Evolutionary conservation across 53 echinoderm and acorn worm species (phyloP).

Genomic region (Antedon mediterranea): DNA sequence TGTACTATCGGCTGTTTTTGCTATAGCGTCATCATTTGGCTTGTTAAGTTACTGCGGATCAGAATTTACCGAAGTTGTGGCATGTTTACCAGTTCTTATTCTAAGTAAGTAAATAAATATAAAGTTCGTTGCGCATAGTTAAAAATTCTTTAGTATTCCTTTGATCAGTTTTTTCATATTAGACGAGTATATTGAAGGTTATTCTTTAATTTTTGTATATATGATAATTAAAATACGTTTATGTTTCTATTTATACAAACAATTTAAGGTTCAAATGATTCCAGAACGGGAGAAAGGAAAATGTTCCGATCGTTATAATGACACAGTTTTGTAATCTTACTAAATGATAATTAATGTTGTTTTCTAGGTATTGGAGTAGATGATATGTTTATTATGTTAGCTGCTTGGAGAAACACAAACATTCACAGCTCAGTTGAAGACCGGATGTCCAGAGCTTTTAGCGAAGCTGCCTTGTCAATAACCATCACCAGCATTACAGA

Average conservation of each 20-base stretch:
- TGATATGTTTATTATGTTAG: conserved; percentile 65
- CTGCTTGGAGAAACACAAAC: conserved; percentile 43
- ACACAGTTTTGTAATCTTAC: too few species aligned
- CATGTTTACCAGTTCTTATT: conserved; percentile 49
- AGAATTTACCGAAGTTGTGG: conserved; percentile 39
- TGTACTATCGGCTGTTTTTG: conserved; percentile 38
- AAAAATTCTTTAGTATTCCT: too few species aligned
- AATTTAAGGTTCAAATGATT: too few species aligned
- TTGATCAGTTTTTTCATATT: too few species aligned
- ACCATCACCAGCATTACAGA: conserved; percentile 58
- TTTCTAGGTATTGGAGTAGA: conserved; percentile 47
- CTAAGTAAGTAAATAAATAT: conserved; percentile 21
- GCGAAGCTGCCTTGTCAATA: conserved; percentile 53
- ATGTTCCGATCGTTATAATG: too few species aligned
- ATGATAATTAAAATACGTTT: too few species aligned
- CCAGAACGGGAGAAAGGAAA: too few species aligned
- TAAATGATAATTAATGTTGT: neutral
- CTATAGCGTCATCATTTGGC: conserved; percentile 46
- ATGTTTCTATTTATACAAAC: too few species aligned
- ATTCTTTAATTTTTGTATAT: too few species aligned
- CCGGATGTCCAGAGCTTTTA: conserved; percentile 35
- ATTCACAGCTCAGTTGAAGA: conserved; percentile 11
- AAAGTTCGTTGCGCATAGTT: too few species aligned
- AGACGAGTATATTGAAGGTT: too few species aligned
- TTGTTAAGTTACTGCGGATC: conserved; percentile 28